Conservation (phyloP, 2,888 invertebrate species). For the Drosophila cracens region DNA sequence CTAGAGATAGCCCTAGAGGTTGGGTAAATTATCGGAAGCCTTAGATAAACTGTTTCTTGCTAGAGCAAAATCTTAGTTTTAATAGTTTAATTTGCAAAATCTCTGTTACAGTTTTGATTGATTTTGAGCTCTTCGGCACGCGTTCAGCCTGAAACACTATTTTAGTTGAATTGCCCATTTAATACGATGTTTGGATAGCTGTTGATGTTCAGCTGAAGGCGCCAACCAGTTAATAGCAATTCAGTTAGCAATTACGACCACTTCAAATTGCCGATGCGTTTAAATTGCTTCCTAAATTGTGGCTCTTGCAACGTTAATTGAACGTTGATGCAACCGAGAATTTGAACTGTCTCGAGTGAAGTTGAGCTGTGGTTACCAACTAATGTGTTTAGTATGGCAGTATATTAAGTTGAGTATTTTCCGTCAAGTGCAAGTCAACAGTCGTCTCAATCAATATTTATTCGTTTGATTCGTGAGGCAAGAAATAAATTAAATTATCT, state of each 20-base stretch:
- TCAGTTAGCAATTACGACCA: constrained; percentile 28
- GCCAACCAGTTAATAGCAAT: constrained; percentile 19
- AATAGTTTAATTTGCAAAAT: background rate
- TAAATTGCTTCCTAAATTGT: constrained; percentile 20
- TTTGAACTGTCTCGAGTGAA: constrained; percentile 5
- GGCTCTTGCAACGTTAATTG: constrained; percentile 35
- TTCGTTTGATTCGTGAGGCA: constrained; percentile 12
- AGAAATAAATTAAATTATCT: background rate
- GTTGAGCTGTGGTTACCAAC: constrained; percentile 4
- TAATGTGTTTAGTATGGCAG: constrained; percentile 28
- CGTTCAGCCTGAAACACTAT: constrained; percentile 2
- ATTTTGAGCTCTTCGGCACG: background rate
- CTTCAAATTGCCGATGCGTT: constrained; percentile 15
- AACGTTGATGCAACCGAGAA: constrained; percentile 6
- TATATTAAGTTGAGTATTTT: constrained; percentile 9
- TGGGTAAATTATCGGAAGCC: background rate
- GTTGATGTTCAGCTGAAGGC: constrained; percentile 23
- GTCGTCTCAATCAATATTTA: constrained; percentile 14
- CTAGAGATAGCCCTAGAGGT: background rate
- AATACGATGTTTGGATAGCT: constrained; percentile 25
- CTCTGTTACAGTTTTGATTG: background rate
- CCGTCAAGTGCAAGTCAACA: constrained; percentile 8
- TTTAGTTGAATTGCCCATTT: constrained; percentile 16
- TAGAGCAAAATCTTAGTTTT: background rate
- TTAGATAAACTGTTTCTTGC: background rate